Base-by-base conservation (phyloP, 2,113 vertebrate species). In the Agapornis roseicollis region DNA sequence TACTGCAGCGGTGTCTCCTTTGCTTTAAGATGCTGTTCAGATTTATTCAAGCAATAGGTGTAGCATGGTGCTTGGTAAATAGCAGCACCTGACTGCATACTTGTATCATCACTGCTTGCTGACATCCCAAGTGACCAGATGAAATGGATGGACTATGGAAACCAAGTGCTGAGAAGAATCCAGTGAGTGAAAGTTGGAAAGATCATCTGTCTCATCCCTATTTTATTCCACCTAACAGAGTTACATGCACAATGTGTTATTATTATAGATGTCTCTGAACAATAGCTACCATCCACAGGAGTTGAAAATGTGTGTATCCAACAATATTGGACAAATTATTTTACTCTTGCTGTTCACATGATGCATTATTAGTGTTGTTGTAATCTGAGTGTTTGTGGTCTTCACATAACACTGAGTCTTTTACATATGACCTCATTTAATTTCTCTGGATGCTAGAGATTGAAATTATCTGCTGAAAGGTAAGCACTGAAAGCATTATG, bases 31-130 rank as follows among this genome's bases (percentile, higher is more conserved):
- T 70, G 96, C 96, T 69, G 72, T 82, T 93, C 78, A 96, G 97
- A 97, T 97, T 97, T 97, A 98, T 97, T 90, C 95, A 97, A 96
- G 97, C 97, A 94, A 95, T 94, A 97, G 97, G 97, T 94, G 83
- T 94, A 94, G 94, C 91, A 88, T 93, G 93, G 97, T 93, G 72
- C 94, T 92, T 96, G 93, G 97, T 97, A 97, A 97, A 97, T 97
- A 97, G 95, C 94, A 97, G 95, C 96, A 95, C 93, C 97, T 93
- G 97, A 95, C 85, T 95, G 46, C 91, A 61, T 93, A n/a, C 93
- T 91, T 93, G 91, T 94, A 94, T 96, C 94, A 94, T 79, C 91
- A 71, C 71, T 41, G 72, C 89, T 94, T 93, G 52, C 90, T 94
- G 96, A 94, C 94, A 95, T 88, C 87, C 92, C 60, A 63, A 89